Base-by-base conservation (phyloP, 2,797 vertebrate species). In the Danio tinwini region DNA sequence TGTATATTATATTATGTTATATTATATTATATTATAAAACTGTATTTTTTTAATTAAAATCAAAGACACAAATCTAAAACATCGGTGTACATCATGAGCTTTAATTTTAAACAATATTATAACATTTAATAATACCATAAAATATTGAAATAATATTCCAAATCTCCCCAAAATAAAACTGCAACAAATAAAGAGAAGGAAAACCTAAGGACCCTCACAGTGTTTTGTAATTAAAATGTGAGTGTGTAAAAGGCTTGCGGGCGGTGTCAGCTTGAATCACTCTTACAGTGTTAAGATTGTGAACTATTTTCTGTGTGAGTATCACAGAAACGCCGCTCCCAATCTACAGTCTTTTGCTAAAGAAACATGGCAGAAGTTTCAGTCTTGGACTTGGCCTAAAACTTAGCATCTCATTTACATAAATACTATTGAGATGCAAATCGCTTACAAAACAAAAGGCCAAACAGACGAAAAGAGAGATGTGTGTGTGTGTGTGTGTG, bases 401-500 rank as follows among this genome's bases (percentile, higher is more conserved):
- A 79, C 39, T 68, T 47, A 12, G 45, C 56, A 52, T 62, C 55
- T 45, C 5, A 72, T 79, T 79, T 79, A 39, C 77, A 72, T 79
- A 56, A 61, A 64, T 12, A 72, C 50, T 62, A 63, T 64, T 72
- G 77, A 79, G 39, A 79, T 72, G 77, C 69, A 79, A 79, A 79
- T 79, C 9, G 5, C 21, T 55, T 13, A 29, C 39, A 45, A 72
- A 63, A 72, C 68, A 55, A 64, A 55, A 44, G 16, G 11, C 17
- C 59, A 72, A 71, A 79, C 49, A 79, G 49, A 19, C 56, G 14
- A 21, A 53, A 71, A 63, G 37, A 45, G 47, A 45, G 58, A 44
- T 0, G 7, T 69, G 44, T 49, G 11, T n/a, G n/a, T n/a, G n/a
- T n/a, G n/a, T n/a, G n/a, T 29, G 29, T 3, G 29, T 47, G 19